Evolutionary conservation across 2,113 vertebrate species (phyloP).

Genomic region (Pterocles gutturalis): DNA sequence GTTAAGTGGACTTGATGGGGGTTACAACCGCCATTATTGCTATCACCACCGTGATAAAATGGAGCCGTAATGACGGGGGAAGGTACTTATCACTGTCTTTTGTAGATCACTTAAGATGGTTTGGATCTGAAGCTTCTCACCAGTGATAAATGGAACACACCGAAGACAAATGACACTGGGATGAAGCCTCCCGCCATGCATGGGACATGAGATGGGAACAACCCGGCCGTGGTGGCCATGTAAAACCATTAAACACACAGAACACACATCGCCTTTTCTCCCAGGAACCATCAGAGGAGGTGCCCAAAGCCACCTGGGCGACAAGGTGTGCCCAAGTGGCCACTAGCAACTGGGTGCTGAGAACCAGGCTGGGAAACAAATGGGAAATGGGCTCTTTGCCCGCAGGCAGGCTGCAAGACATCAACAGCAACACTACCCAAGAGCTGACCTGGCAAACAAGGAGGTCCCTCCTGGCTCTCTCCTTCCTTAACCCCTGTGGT

Average conservation of each 20-base stretch:
- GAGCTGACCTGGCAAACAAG: not conserved
- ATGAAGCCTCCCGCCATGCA: not conserved
- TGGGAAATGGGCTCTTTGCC: not conserved
- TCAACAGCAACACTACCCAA: not conserved
- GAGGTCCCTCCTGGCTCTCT: not conserved
- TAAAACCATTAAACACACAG: not conserved
- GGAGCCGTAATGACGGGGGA: conserved; percentile 76
- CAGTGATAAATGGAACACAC: conserved; percentile 69
- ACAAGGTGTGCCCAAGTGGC: not conserved
- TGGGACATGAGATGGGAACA: fast-evolving
- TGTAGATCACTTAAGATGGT: conserved; percentile 75
- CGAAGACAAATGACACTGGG: conserved; percentile 55
- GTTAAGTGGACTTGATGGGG: conserved; percentile 82
- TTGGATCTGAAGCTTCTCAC: conserved; percentile 72
- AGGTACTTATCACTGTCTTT: conserved; percentile 78
- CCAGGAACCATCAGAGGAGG: not conserved
- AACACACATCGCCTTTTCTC: fast-evolving
- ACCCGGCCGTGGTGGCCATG: fast-evolving
- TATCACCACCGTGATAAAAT: conserved; percentile 74
- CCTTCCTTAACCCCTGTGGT: not conserved
- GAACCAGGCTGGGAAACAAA: not conserved
- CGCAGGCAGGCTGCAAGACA: not conserved
- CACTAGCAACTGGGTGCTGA: not conserved
- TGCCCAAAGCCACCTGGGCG: not conserved
- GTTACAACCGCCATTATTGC: conserved; percentile 76